Evolutionary conservation across 2,888 invertebrate species (phyloP).

Genomic region (Anorthoa munda): DNA sequence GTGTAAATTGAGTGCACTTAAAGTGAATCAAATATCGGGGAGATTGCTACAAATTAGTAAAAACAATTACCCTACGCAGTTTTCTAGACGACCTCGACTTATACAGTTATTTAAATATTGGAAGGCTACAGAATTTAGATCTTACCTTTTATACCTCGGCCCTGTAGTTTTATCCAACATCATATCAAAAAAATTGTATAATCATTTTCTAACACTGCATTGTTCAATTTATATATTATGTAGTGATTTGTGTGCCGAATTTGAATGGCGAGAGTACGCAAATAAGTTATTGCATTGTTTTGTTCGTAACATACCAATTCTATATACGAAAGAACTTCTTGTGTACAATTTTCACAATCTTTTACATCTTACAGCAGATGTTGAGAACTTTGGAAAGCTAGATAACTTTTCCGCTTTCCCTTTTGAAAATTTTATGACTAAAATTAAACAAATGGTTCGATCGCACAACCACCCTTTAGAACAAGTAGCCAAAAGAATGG

Average conservation of each 20-base stretch:
- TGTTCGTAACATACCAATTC: neutral
- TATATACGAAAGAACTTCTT: neutral
- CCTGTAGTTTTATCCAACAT: neutral
- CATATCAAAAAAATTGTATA: neutral
- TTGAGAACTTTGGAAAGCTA: neutral
- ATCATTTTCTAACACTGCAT: conserved; percentile 1
- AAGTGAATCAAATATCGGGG: neutral
- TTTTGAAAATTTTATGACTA: neutral
- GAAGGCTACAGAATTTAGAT: neutral
- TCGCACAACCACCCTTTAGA: neutral
- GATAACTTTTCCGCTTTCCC: neutral
- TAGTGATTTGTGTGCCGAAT: neutral
- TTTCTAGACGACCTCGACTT: neutral
- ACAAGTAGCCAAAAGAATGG: neutral
- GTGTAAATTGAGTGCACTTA: neutral
- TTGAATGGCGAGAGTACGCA: neutral
- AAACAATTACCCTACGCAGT: neutral
- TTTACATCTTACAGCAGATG: neutral
- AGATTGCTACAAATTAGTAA: neutral
- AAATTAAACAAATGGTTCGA: conserved; percentile 4
- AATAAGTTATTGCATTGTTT: conserved; percentile 1
- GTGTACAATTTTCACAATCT: neutral
- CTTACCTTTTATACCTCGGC: neutral
- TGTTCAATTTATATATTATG: neutral
- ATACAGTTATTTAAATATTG: conserved; percentile 4